These are phyloP conservation scores for Drosophila triauraria DNA, from an alignment of 1,140 invertebrate species.

Conservation along the genomic window DNA sequence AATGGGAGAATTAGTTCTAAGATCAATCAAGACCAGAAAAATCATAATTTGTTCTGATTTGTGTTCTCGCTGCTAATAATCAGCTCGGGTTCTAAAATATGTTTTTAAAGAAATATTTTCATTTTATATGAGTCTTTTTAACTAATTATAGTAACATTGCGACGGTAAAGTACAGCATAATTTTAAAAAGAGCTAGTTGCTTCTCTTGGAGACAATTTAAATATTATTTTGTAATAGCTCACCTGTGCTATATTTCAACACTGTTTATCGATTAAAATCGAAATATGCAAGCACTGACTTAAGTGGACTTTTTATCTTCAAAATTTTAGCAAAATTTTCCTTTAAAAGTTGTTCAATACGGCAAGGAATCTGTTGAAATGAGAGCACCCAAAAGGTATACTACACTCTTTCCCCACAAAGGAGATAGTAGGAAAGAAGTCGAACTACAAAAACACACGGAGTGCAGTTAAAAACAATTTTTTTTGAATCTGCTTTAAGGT, in stretches of 20 bases:
- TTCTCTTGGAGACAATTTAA: neutral
- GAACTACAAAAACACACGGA: conserved; percentile 14
- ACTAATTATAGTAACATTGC: neutral
- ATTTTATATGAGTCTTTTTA: neutral
- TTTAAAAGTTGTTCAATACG: conserved; percentile 59
- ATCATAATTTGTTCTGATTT: neutral
- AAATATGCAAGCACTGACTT: conserved; percentile 19
- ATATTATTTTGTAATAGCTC: neutral
- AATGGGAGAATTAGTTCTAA: neutral
- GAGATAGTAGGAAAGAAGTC: neutral
- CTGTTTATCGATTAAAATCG: neutral
- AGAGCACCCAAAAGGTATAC: conserved; percentile 27
- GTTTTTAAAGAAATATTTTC: too few species aligned
- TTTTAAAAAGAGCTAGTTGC: neutral
- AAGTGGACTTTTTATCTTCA: conserved; percentile 5
- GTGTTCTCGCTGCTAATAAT: neutral
- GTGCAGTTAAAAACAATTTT: conserved; percentile 34
- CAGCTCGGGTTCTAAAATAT: neutral
- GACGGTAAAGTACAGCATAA: neutral
- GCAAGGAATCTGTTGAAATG: neutral
- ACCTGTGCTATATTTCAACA: conserved; percentile 13
- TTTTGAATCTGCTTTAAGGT: conserved; percentile 29
- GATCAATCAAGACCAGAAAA: neutral
- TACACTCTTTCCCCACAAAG: conserved; percentile 23
- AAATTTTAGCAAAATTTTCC: conserved; percentile 34